These are phyloP conservation scores for Dryas iulia DNA, from an alignment of 1,140 invertebrate genomes.

Conservation along the genomic window DNA sequence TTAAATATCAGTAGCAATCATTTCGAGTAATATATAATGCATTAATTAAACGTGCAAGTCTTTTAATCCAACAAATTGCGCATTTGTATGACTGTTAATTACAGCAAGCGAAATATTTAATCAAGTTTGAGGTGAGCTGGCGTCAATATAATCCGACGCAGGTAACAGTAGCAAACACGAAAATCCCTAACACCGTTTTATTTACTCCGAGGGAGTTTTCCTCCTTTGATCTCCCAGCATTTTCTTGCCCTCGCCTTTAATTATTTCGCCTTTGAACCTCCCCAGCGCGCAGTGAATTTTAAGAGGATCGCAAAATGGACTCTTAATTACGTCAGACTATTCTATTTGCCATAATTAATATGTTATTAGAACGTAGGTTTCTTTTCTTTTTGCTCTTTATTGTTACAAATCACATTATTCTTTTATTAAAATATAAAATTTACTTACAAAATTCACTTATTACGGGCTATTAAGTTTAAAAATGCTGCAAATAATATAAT, in stretches of 20 bases:
- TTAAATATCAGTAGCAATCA: not conserved
- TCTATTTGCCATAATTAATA: constrained; percentile 74
- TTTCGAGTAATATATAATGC: not conserved
- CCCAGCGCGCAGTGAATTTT: constrained; percentile 70
- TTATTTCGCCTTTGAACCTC: constrained; percentile 73
- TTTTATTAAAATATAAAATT: not conserved
- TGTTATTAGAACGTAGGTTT: constrained; percentile 31
- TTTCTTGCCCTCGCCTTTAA: constrained; percentile 71
- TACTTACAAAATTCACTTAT: not conserved
- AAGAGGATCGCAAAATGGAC: constrained; percentile 73
- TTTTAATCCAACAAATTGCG: not conserved
- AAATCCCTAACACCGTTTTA: constrained; percentile 63
- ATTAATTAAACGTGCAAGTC: not conserved
- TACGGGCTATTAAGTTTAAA: too few species aligned
- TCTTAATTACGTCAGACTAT: constrained; percentile 68
- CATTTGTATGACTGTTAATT: constrained; percentile 1
- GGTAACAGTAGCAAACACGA: constrained; percentile 53
- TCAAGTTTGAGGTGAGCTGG: constrained; percentile 23
- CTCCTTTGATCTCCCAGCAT: constrained; percentile 69
- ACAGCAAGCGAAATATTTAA: constrained; percentile 25
- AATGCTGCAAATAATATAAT: too few species aligned
- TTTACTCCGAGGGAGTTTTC: constrained; percentile 61
- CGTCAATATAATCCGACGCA: constrained; percentile 29
- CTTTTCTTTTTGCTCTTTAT: not conserved
- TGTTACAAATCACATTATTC: not conserved